Conservation (phyloP, 2,113 vertebrate genomes). For the Nicator chloris region DNA sequence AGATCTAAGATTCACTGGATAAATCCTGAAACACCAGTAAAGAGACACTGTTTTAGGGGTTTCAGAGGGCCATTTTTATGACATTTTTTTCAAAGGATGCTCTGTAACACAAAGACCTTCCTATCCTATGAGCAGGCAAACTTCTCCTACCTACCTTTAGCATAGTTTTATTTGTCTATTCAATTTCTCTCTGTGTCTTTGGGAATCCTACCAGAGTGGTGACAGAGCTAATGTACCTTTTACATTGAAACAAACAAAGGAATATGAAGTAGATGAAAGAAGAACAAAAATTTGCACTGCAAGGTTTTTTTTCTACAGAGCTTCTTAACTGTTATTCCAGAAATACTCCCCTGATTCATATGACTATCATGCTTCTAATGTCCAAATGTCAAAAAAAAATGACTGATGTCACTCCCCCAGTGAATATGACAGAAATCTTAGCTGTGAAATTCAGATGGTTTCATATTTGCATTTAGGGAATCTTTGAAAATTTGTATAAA, state of each 20-base stretch:
- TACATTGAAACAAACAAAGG: not conserved
- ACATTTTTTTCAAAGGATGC: not conserved
- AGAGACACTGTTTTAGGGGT: not conserved
- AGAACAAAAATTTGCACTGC: not conserved
- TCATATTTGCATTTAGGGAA: not conserved
- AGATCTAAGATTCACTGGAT: not conserved
- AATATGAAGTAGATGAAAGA: not conserved
- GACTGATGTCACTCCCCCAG: not conserved
- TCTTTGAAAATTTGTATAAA: not conserved
- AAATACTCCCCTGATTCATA: not conserved
- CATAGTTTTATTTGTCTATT: not conserved
- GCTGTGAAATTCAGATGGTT: not conserved
- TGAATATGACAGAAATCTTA: not conserved
- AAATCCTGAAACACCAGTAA: not conserved
- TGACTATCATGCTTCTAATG: not conserved
- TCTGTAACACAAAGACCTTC: not conserved
- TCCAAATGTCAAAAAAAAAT: not conserved
- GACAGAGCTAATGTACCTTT: not conserved
- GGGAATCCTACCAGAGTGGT: not conserved
- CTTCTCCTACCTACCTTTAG: not conserved
- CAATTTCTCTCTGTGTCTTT: not conserved
- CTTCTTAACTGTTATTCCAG: not conserved
- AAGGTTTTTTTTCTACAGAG: not conserved
- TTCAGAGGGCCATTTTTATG: not conserved
- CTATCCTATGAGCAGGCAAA: not conserved